Conservation (phyloP, 1,140 invertebrate species). For the Tribolium madens region DNA sequence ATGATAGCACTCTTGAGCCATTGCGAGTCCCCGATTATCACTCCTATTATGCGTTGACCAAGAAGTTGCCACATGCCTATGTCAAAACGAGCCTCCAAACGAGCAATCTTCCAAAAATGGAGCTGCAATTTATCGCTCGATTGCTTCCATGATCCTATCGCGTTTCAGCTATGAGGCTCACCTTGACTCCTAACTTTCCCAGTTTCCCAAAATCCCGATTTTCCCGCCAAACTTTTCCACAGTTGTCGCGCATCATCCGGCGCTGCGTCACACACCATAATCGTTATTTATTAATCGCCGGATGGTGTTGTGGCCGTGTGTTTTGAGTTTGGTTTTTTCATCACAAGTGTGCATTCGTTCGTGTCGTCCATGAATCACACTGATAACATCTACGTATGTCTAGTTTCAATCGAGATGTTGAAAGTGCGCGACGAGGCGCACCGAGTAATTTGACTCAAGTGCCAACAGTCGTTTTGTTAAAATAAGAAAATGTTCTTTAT, state of each 20-base stretch:
- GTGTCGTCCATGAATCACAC: constrained; percentile 47
- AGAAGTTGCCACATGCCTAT: not conserved
- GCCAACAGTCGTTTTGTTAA: constrained; percentile 39
- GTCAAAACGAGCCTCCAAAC: constrained; percentile 14
- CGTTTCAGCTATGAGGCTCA: constrained; percentile 5
- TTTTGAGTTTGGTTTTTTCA: constrained; percentile 44
- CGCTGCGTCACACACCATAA: constrained; percentile 14
- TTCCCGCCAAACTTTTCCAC: not conserved
- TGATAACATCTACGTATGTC: constrained; percentile 47
- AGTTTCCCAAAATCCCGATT: not conserved
- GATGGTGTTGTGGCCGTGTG: constrained; percentile 22
- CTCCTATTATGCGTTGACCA: not conserved
- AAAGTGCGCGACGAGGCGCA: constrained; percentile 32
- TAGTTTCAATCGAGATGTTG: constrained; percentile 49
- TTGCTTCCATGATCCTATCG: constrained; percentile 2
- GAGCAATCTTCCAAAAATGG: constrained; percentile 19
- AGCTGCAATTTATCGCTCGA: constrained; percentile 16
- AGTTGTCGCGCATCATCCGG: not conserved
- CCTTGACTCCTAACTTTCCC: not conserved
- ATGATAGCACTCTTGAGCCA: no score
- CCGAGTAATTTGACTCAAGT: constrained; percentile 49
- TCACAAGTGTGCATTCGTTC: constrained; percentile 39
- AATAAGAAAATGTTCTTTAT: constrained; percentile 36
- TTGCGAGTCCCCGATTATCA: not conserved
- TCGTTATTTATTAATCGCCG: constrained; percentile 26